Evolutionary conservation across 2,888 invertebrate genomes (phyloP).

Genomic region (Drosophila emarginata): DNA sequence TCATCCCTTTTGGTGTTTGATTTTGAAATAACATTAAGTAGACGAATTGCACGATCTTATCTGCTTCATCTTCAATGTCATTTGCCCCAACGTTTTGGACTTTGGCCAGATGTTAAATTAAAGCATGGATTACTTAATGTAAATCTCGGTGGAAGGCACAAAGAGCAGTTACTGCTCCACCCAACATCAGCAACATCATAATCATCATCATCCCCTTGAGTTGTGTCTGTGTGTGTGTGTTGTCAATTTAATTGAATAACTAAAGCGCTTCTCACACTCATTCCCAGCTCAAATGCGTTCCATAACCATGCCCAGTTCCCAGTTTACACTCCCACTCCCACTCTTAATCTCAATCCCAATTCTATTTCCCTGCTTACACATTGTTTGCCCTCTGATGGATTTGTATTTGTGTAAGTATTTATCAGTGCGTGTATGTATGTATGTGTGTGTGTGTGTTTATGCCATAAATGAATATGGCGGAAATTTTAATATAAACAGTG

Average conservation of each 20-base stretch:
- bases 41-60: not conserved
- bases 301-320: slow-evolving; percentile 17
- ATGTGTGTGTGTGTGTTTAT: slow-evolving; percentile 22
- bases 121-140: slow-evolving; percentile 44
- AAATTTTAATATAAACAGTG: slow-evolving; percentile 77
- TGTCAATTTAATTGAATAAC: slow-evolving; percentile 74
- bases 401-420: slow-evolving; percentile 31
- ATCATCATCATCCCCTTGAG: slow-evolving; percentile 1
- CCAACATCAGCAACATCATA: slow-evolving; percentile 8
- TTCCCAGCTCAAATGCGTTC: slow-evolving; percentile 30
- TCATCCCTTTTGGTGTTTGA: not conserved
- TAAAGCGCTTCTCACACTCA: slow-evolving; percentile 67
- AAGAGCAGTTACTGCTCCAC: slow-evolving; percentile 26
- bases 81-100: slow-evolving; percentile 46
- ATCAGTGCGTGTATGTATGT: slow-evolving; percentile 23
- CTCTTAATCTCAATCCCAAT: slow-evolving; percentile 35
- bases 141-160: slow-evolving; percentile 30
- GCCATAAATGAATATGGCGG: slow-evolving; percentile 78
- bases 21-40: not conserved
- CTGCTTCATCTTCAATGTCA: slow-evolving; percentile 53
- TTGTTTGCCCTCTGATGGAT: slow-evolving; percentile 62
- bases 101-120: slow-evolving; percentile 43
- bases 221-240: slow-evolving; percentile 56
- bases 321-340: slow-evolving; percentile 28
- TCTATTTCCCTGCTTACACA: slow-evolving; percentile 60